These are phyloP conservation scores for Oncorhynchus mykiss DNA, from an alignment of 2,113 vertebrate genomes.

Conservation along the genomic window DNA sequence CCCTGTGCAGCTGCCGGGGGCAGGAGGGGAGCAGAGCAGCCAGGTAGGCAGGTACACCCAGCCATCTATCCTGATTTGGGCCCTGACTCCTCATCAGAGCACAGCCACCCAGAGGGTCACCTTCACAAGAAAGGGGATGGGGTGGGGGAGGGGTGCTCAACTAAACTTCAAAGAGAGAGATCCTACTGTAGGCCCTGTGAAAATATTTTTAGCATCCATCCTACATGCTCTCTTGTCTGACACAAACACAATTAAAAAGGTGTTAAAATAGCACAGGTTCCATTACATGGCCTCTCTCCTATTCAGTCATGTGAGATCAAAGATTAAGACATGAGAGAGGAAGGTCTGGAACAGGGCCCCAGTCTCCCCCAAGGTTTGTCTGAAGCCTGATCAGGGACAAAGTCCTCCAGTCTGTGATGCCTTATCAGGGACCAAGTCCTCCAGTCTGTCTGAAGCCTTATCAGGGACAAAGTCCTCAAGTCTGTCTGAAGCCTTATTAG, in stretches of 20 bases:
- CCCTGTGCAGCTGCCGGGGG: constrained; percentile 43
- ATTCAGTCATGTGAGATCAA: background rate
- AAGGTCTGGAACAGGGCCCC: constrained; percentile 16
- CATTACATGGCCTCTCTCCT: too few species aligned
- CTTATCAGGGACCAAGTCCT: too few species aligned
- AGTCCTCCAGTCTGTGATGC: too few species aligned
- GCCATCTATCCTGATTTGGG: constrained; percentile 73
- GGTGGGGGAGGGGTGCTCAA: constrained; percentile 13
- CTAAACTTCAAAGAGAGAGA: constrained; percentile 54
- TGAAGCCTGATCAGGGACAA: too few species aligned
- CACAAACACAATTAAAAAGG: too few species aligned
- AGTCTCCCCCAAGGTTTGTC: constrained; percentile 48
- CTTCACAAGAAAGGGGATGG: constrained; percentile 48
- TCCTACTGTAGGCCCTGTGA: too few species aligned
- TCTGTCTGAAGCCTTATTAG: too few species aligned
- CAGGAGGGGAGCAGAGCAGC: background rate
- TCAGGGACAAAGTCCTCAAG: too few species aligned
- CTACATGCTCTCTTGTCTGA: too few species aligned
- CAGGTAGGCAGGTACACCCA: constrained; percentile 62
- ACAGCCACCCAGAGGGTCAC: constrained; percentile 18
- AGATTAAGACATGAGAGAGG: constrained; percentile 34
- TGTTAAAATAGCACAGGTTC: too few species aligned
- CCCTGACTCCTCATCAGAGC: constrained; percentile 63
- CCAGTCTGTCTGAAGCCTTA: too few species aligned
- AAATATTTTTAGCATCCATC: too few species aligned